Base-by-base conservation (phyloP, 1,140 invertebrate species). In the Leptopilina clavipes region DNA sequence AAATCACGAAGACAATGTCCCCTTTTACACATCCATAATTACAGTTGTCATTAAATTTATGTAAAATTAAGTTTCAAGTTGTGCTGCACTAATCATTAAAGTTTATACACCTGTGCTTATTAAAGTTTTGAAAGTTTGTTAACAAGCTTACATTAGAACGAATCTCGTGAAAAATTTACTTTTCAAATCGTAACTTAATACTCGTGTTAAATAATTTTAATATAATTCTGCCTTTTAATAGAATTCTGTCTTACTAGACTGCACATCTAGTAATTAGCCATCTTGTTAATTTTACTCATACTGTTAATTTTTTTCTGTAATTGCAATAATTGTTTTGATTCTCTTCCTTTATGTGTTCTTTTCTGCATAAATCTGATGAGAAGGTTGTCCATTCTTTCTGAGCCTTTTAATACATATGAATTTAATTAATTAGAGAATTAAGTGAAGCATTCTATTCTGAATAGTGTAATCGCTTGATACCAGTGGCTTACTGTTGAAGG, bases 301-400 rank as follows among this genome's bases (percentile, higher is more conserved):
- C n/a, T n/a, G n/a, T n/a, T n/a, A n/a, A n/a, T n/a, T n/a, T n/a
- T n/a, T n/a, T n/a, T n/a, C n/a, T n/a, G n/a, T n/a, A n/a, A n/a
- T n/a, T n/a, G n/a, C n/a, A 59, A 2, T 31, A 59, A 65, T 65
- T 14, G 9, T 59, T 65, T 65, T 65, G 19, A 56, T 65, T 25
- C 56, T 65, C 18, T 1, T 19, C 2, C 11, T 2, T 65, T 12
- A 25, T 25, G 0, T 31, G 22, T 31, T 25, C 7, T 65, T 31
- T 19, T 65, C 0, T 19, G 2, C 22, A 3, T 25, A 22, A 18
- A 2, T 25, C n/a, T n/a, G n/a, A n/a, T n/a, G n/a, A n/a, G 45
- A 5, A 52, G n/a, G 8, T n/a, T 17, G 48, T n/a, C 48, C 14
- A 48, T 48, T 48, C n/a, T n/a, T n/a, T 48, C 45, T n/a, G 9